These are phyloP conservation scores for Leptosomus discolor DNA, from an alignment of 2,113 vertebrate genomes.

Conservation along the genomic window DNA sequence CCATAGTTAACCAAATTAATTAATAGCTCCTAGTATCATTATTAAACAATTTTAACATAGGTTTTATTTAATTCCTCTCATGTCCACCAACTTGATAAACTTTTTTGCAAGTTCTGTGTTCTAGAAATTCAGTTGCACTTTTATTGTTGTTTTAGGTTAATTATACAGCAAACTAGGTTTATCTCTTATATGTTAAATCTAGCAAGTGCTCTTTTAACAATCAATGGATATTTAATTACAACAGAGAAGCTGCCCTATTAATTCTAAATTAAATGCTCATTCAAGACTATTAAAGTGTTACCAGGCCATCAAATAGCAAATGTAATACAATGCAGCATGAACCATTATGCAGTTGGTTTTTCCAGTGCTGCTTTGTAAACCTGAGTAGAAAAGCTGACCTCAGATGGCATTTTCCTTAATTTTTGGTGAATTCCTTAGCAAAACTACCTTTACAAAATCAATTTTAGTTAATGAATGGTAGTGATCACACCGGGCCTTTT, in stretches of 20 bases:
- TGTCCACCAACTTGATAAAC: not conserved
- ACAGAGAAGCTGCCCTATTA: constrained; percentile 64
- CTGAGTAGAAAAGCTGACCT: not conserved
- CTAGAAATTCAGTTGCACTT: constrained; percentile 18
- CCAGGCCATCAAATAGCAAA: constrained; percentile 42
- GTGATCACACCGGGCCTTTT: accelerated
- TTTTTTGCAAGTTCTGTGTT: constrained; percentile 2
- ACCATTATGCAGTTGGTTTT: not conserved
- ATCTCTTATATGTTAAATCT: constrained; percentile 55
- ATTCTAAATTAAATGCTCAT: constrained; percentile 67
- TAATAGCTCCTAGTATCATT: not conserved
- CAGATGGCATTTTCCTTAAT: not conserved
- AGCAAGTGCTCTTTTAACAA: constrained; percentile 55
- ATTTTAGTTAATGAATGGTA: not conserved
- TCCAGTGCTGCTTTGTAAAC: not conserved
- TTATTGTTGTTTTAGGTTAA: constrained; percentile 51
- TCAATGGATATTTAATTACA: constrained; percentile 72
- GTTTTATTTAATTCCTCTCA: not conserved
- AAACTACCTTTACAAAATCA: not conserved
- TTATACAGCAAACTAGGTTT: constrained; percentile 40
- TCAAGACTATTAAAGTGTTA: constrained; percentile 60
- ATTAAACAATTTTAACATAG: not conserved
- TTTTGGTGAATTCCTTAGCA: not conserved
- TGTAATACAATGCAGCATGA: not conserved
- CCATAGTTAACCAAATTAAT: not conserved